Percentiles rank a stretch among this genome's conserved stretches.
These are phyloP conservation scores for Oncorhynchus clarkii DNA, from an alignment of 2,113 vertebrate genomes.

Conservation along the genomic window DNA sequence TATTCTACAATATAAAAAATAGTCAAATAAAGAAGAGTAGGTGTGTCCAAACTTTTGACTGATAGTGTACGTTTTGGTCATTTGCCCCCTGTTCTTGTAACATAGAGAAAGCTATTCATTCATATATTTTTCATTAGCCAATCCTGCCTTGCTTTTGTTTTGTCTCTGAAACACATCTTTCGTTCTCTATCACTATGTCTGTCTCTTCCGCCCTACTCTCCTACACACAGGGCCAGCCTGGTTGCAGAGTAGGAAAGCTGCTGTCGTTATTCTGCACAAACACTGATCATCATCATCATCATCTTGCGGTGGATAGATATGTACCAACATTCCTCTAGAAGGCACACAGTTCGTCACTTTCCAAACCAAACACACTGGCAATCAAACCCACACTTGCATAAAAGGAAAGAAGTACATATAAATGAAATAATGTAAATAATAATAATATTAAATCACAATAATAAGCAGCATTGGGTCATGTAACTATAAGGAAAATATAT, in stretches of 20 bases:
- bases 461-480: conserved; percentile 88
- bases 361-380: conserved; percentile 77
- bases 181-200: conserved; percentile 4
- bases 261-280: conserved; percentile 52
- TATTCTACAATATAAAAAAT: too few relatives aligned
- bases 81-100: conserved; percentile 36
- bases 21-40: too few relatives aligned
- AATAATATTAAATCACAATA: conserved; percentile 72
- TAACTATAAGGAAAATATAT: conserved; percentile 83
- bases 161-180: conserved; percentile 2
- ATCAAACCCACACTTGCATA: conserved; percentile 67
- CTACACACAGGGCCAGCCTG: conserved; percentile 86
- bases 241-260: conserved; percentile 73
- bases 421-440: conserved; percentile 62
- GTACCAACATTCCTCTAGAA: conserved; percentile 76
- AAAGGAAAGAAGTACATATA: conserved; percentile 66
- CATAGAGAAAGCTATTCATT: conserved; percentile 36
- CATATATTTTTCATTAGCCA: conserved; percentile 27
- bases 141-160: conserved; percentile 26
- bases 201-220: conserved; percentile 20
- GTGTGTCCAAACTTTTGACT: too few relatives aligned
- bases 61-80: conserved; percentile 17
- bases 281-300: conserved; percentile 70
- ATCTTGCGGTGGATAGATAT: conserved; percentile 62
- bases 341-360: conserved; percentile 66